phyloP scores from a whole-genome alignment of 2,888 invertebrate species.

The Chrysolina americana region DNA sequence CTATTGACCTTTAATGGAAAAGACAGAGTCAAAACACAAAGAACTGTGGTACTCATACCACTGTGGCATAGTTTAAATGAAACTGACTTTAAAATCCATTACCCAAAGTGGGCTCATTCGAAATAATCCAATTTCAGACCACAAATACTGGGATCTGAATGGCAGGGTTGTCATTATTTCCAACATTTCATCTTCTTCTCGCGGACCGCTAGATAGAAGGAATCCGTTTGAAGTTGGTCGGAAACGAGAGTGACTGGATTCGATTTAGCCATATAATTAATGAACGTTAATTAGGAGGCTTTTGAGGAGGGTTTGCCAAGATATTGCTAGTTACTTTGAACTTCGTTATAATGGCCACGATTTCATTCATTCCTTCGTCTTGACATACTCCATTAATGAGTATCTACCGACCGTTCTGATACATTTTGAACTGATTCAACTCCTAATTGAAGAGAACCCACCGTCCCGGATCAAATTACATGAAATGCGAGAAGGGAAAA shows the following conservation, averaged over 20 bases:
- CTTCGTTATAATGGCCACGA: background rate
- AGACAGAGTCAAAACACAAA: too few relatives aligned
- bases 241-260: constrained; percentile 7
- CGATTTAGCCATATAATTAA: constrained; percentile 7
- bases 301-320: background rate
- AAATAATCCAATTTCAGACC: background rate
- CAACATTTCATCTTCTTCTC: background rate
- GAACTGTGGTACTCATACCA: too few relatives aligned
- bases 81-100: too few relatives aligned
- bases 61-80: too few relatives aligned
- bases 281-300: constrained; percentile 9
- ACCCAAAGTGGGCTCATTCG: background rate
- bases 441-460: background rate
- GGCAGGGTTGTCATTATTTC: background rate
- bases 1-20: too few relatives aligned
- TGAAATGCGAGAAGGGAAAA: too few relatives aligned
- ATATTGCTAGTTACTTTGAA: background rate
- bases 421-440: background rate
- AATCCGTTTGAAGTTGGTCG: background rate
- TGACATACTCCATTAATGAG: background rate
- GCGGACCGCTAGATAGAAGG: background rate
- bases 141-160: background rate
- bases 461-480: background rate
- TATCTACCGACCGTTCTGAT: constrained; percentile 1
- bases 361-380: background rate